Conservation (phyloP, 2,888 invertebrate species). For the Ethmia dodecea region DNA sequence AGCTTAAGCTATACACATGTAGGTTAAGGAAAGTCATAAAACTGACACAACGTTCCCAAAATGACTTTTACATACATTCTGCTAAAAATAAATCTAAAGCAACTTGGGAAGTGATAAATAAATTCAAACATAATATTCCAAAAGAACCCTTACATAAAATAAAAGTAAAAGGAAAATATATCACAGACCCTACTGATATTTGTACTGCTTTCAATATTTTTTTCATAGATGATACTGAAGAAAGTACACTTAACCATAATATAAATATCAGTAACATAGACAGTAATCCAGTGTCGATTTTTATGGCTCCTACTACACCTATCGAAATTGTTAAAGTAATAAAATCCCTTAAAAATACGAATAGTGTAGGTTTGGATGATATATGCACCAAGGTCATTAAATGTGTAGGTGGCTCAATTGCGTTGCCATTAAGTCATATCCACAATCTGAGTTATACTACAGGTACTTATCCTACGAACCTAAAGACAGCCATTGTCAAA, state of each 20-base stretch:
- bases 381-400: constrained; percentile 1
- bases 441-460: background rate
- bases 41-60: background rate
- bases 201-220: background rate
- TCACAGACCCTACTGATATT: background rate
- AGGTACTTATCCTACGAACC: constrained; percentile 1
- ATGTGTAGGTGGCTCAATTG: background rate
- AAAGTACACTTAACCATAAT: background rate
- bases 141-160: background rate
- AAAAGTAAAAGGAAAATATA: background rate
- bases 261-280: background rate
- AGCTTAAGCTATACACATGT: background rate
- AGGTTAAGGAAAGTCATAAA: background rate
- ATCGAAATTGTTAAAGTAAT: background rate
- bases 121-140: background rate
- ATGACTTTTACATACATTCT: background rate
- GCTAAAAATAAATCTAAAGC: background rate
- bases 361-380: background rate
- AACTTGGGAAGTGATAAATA: constrained; percentile 8
- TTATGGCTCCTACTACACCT: background rate
- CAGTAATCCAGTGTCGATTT: background rate
- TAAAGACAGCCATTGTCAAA: background rate
- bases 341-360: background rate
- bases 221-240: background rate
- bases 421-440: background rate